Evolutionary conservation across 2,797 vertebrate species (phyloP), one percentile per base, ranked within the genome.

Genomic region (Morus bassanus): DNA sequence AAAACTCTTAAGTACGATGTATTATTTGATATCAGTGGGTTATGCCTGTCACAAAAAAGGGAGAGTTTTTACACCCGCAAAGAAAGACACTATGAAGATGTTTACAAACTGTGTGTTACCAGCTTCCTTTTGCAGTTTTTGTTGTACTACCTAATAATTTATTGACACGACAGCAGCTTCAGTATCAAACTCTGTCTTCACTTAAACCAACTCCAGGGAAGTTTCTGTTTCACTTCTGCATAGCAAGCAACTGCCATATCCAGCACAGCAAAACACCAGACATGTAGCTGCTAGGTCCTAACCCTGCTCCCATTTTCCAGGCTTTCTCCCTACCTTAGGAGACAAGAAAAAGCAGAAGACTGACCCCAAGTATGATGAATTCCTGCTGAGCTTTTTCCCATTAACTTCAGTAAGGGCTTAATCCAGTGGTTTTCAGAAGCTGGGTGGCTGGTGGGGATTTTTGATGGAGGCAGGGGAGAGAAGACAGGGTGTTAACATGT

Each of bases 401-500:
- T 95, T 93, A 95, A 89, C 91, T 94, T 81, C 92, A 91, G 72
- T 69, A 92, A 96, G 87, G 91, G 89, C 41, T 94, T 96, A 95
- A 96, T 83, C 87, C 53, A 1, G 76, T 61, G 85, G 41, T 93
- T 97, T 97, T 96, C 96, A 96, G 96, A 76, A 97, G 95, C 95
- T 94, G 93, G 89, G 94, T 93, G 91, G 94, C 94, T 96, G 94
- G 87, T 97, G 65, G 85, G 82, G 85, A 86, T 94, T 96, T 97
- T n/a, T 81, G 93, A 41, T 96, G 93, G 91, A 96, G 86, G 92
- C 87, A 97, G 69, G 76, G 91, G 76, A 94, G 94, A 96, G 92
- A 85, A 94, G 93, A 96, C 95, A 96, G 95, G 96, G 92, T 97
- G 97, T 96, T 97, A 97, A 96, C 95, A 95, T 95, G 93, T 73